Evolutionary conservation across 2,797 vertebrate species (phyloP), one percentile per base, ranked within the genome.

Genomic region (Synanceia verrucosa): DNA sequence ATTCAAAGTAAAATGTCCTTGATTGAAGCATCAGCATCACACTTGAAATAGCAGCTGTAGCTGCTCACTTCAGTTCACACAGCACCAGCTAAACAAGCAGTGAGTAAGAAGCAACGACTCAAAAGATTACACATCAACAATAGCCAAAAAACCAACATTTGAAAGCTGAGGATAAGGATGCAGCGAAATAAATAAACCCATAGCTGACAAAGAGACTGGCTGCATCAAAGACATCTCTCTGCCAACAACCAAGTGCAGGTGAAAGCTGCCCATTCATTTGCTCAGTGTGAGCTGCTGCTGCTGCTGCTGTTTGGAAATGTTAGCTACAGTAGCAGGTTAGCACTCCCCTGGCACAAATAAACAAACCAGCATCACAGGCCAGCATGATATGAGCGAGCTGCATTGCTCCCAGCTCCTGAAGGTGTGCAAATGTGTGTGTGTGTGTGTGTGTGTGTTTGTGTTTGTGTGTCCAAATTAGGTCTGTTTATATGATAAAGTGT

Each of bases 291-390:
- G 61, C 70, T 69, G 69, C 76, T 67, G 70, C 75, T 64, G 56
- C 70, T 73, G 75, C 51, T 79, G 78, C 72, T 80, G 61, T 83
- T 84, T 67, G 58, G 76, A 76, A 70, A 82, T 65, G 76, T 79
- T 83, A 83, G 53, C 74, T 81, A 74, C 85, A 57, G 83, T 68
- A 82, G 86, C 81, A 71, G 73, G 73, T 86, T 86, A 85, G 84
- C 68, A 28, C 78, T 85, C 84, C 78, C 86, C 63, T 33, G 50
- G 70, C 76, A 77, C 69, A 83, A 44, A 74, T 82, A 79, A 80
- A 83, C 87, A 86, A 83, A 79, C 70, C 62, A 77, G 58, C 65
- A 71, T 81, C 72, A 78, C 70, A 71, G 73, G 63, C 72, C 65
- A 66, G 66, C 9, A 0, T 58, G 69, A 81, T 73, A 26, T 14